A percentile compares a stretch with the other conserved stretches of the same genome.
phyloP scores from a whole-genome alignment of 2,797 vertebrate species.

The Syndactyla subalaris region DNA sequence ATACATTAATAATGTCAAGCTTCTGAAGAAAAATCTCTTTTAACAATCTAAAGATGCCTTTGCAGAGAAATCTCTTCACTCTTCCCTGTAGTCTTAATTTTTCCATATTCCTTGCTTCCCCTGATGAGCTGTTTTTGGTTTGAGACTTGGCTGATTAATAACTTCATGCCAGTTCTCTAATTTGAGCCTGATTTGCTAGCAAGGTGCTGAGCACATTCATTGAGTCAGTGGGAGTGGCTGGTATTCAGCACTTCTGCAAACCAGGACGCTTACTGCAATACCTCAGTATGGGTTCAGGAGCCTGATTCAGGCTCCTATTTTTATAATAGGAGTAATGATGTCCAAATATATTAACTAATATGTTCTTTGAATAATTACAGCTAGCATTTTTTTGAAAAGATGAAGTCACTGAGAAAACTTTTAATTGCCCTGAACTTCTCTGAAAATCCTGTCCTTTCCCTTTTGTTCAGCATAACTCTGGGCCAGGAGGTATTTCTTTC shows the following conservation, averaged over 20 bases:
- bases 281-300: background rate
- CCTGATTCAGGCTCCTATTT: conserved; percentile 20
- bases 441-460: background rate
- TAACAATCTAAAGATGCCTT: background rate
- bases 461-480: background rate
- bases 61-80: background rate
- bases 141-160: conserved; percentile 10
- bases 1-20: conserved; percentile 5
- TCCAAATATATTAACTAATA: background rate
- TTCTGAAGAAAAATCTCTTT: background rate
- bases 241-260: conserved; percentile 40
- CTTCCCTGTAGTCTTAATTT: background rate
- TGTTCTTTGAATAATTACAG: conserved; percentile 6
- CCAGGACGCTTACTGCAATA: background rate
- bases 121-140: background rate
- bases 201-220: background rate
- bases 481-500: background rate
- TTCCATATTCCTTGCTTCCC: background rate
- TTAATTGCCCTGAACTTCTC: background rate
- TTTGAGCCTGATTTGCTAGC: background rate
- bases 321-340: background rate
- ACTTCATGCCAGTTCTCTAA: background rate
- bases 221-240: conserved; percentile 40
- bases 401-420: background rate
- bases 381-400: background rate